Percentiles rank a stretch among this genome's conserved stretches.
Conservation (phyloP, 2,113 vertebrate genomes). For the Prionailurus bengalensis region DNA sequence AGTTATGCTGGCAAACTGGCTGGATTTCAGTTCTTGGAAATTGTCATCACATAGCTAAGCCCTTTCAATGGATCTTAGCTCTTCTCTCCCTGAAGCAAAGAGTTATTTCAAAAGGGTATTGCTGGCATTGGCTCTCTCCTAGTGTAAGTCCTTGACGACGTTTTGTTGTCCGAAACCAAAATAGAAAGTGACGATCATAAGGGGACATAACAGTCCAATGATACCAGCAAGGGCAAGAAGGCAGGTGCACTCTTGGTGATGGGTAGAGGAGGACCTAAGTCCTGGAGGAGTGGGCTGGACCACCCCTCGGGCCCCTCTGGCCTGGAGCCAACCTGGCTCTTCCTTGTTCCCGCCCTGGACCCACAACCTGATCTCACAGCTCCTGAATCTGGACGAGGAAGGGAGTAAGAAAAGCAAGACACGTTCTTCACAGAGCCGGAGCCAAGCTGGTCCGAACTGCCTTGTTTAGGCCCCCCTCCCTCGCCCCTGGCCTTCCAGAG, state of each 20-base stretch:
- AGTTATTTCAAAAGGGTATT: background rate
- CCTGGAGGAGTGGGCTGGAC: background rate
- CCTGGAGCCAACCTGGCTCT: background rate
- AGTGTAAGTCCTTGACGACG: background rate
- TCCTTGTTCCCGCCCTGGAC: too few species aligned
- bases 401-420: background rate
- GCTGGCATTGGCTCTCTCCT: background rate
- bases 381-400: background rate
- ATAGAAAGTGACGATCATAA: background rate
- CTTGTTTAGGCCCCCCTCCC: background rate
- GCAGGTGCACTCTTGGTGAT: background rate
- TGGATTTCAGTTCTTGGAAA: background rate
- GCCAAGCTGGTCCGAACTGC: background rate
- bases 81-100: background rate
- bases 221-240: background rate
- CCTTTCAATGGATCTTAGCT: background rate
- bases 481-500: background rate
- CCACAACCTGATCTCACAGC: background rate
- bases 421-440: background rate
- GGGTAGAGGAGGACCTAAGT: background rate
- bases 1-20: background rate
- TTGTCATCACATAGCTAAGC: background rate
- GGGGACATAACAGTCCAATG: background rate
- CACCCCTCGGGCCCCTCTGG: background rate
- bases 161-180: constrained; percentile 48